Evolutionary conservation across 2,797 vertebrate species (phyloP).

Genomic region (Vipera latastei): DNA sequence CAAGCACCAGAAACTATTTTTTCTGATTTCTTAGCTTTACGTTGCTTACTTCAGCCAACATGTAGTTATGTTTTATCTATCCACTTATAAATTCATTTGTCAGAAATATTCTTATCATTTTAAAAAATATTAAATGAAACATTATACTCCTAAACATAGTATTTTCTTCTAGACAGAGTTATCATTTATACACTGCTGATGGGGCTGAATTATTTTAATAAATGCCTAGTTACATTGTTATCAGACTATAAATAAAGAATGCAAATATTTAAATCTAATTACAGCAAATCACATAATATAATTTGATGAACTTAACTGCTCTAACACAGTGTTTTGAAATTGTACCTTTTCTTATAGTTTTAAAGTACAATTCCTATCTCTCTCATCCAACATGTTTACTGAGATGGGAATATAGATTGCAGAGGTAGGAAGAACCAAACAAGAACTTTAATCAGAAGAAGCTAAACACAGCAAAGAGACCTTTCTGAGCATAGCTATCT

Average conservation of each 20-base stretch:
- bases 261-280: slow-evolving; percentile 45
- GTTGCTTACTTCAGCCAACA: neutral
- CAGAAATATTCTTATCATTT: slow-evolving; percentile 55
- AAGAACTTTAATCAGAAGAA: neutral
- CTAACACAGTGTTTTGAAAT: neutral
- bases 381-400: neutral
- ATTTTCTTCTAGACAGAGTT: slow-evolving; percentile 51
- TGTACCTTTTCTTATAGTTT: neutral
- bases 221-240: neutral
- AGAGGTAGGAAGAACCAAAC: neutral
- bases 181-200: neutral
- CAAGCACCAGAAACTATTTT: slow-evolving; percentile 46
- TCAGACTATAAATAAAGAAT: neutral
- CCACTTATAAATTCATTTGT: slow-evolving; percentile 51
- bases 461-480: neutral
- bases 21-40: slow-evolving; percentile 50
- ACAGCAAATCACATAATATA: slow-evolving; percentile 20
- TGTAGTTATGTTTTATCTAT: slow-evolving; percentile 51
- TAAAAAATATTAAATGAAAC: slow-evolving; percentile 49
- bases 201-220: neutral
- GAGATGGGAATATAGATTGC: neutral
- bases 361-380: neutral
- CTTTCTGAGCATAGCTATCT: neutral
- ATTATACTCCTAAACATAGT: slow-evolving; percentile 46
- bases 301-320: neutral